Evolutionary conservation across 2,797 vertebrate species (phyloP), one percentile per base, ranked within the genome.

Genomic region (Oreortyx pictus): DNA sequence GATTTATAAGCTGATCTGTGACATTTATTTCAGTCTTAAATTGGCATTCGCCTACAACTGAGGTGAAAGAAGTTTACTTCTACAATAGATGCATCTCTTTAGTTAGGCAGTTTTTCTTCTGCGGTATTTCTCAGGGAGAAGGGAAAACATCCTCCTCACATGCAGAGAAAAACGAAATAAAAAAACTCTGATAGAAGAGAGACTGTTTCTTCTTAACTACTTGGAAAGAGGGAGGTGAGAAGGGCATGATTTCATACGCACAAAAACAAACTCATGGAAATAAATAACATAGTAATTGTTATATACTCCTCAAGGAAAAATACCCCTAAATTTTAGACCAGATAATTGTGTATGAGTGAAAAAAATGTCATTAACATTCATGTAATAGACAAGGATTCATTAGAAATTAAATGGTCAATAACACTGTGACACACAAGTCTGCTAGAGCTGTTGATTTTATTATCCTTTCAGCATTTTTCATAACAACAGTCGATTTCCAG

Each of bases 1-100:
- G 41, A 80, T 64, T 85, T 93, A 68, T 89, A 91, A 80, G 0
- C 11, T 67, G 18, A 83, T 64, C 39, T 60, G 37, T 91, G 77
- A 75, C 17, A 78, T 82, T 93, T 82, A 78, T 84, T 94, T 89
- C 41, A 88, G 78, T 50, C 56, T 80, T 76, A 79, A 85, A 72
- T 25, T 61, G 49, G 13, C 43, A 82, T 25, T 43, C 61, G 67
- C 57, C 41, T 71, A 82, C 0, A 0, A 78, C n/a, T 39, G 46
- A 84, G 46, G 29, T 46, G 37, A 92, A 89, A 61, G 27, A 71
- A 27, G 11, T 70, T 88, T 66, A 18, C 66, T 25, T 25, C 35
- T 46, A 5, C 44, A 86, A 82, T 10, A 59, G 59, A 82, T 68
- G 19, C 3, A 10, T 86, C 35, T 80, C 16, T 79, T 88, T 81